Conservation (phyloP, 2,113 vertebrate genomes). For the Ictalurus furcatus region DNA sequence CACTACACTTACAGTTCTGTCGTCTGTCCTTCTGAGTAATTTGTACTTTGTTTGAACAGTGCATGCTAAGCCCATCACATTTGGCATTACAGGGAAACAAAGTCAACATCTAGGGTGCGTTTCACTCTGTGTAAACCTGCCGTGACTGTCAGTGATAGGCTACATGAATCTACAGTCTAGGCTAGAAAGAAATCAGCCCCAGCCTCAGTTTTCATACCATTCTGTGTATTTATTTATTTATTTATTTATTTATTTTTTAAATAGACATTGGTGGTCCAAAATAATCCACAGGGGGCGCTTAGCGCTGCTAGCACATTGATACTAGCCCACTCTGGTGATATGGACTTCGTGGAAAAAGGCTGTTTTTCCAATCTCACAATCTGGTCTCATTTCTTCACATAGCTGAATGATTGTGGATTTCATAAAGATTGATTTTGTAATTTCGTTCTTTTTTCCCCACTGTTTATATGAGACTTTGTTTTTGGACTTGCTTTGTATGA, state of each 20-base stretch:
- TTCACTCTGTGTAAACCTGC: not conserved
- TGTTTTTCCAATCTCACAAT: not conserved
- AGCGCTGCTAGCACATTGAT: not conserved
- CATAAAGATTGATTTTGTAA: not conserved
- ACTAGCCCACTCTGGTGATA: not conserved
- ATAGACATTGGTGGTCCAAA: not conserved
- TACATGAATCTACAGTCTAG: not conserved
- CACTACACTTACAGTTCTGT: not conserved
- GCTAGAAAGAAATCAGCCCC: not conserved
- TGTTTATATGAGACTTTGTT: no score
- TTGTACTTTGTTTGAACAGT: not conserved
- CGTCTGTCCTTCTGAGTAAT: not conserved
- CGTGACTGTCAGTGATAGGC: not conserved
- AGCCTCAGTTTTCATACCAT: not conserved
- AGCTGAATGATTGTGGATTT: not conserved
- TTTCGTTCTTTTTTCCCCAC: no score
- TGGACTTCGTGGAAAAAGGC: not conserved
- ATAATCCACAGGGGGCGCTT: not conserved
- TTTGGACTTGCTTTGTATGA: not conserved
- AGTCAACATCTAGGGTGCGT: not conserved
- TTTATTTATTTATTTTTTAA: no score
- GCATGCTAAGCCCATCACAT: not conserved
- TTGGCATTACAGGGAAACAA: not conserved
- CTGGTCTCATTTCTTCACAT: constrained; percentile 1
- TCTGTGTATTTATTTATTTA: not conserved